These are phyloP conservation scores for Ataeniobius toweri DNA, from an alignment of 2,797 vertebrate species.

Conservation along the genomic window DNA sequence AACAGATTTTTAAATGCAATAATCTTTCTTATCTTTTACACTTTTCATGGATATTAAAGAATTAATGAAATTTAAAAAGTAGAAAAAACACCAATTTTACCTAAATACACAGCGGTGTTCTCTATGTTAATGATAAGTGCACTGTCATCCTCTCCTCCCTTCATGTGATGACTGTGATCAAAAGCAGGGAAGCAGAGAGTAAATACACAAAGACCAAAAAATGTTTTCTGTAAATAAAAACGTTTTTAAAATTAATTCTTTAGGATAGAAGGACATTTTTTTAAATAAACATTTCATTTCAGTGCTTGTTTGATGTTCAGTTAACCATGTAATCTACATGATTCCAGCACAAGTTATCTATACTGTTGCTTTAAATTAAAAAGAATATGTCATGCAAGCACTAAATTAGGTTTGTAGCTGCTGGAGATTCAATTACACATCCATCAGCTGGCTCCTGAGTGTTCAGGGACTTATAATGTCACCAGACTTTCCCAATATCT, in stretches of 20 bases:
- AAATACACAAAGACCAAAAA: neutral
- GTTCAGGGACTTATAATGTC: conserved; percentile 24
- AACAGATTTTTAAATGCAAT: neutral
- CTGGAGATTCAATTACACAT: conserved; percentile 29
- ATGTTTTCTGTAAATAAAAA: conserved; percentile 16
- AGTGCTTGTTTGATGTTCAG: neutral
- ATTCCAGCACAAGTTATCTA: neutral
- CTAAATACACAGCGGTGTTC: neutral
- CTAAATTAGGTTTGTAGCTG: conserved; percentile 33
- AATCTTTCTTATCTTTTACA: neutral
- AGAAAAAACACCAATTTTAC: conserved; percentile 25
- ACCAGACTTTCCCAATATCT: conserved; percentile 30
- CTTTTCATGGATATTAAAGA: neutral
- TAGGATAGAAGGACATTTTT: neutral
- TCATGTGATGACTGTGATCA: conserved; percentile 21
- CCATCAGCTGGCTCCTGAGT: conserved; percentile 24
- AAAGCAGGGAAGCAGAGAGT: conserved; percentile 1
- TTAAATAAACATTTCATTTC: neutral
- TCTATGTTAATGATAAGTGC: conserved; percentile 29
- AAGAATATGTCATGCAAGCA: conserved; percentile 9
- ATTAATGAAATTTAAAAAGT: conserved; percentile 18
- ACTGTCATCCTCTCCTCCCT: conserved; percentile 36
- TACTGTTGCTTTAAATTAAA: conserved; percentile 18
- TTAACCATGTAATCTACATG: neutral
- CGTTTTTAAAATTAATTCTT: conserved; percentile 1